phyloP scores from a whole-genome alignment of 1,140 invertebrate species.

The Neodiprion pinetum region DNA sequence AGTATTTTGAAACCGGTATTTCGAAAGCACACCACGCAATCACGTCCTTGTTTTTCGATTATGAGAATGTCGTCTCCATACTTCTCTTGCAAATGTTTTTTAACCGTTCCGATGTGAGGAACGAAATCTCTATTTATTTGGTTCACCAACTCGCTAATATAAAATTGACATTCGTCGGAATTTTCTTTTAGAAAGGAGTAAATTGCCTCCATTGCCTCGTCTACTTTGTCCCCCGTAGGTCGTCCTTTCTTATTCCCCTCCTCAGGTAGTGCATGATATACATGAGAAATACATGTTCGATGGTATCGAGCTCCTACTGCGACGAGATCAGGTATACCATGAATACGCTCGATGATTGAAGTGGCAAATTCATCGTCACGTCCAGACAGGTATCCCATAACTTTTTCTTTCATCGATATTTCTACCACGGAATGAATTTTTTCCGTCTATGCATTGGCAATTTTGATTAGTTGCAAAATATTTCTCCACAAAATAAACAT shows the following conservation, averaged over 20 bases:
- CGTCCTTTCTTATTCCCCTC: background rate
- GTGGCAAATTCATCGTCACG: too few relatives aligned
- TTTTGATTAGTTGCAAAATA: background rate
- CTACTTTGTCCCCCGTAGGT: background rate
- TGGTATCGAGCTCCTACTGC: background rate
- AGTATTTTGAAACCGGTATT: slow-evolving; percentile 24
- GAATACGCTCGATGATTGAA: background rate
- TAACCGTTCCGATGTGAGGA: background rate
- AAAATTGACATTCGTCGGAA: background rate
- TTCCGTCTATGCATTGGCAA: background rate
- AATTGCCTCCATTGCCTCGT: background rate
- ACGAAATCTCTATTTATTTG: background rate
- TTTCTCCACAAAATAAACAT: background rate
- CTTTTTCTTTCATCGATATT: background rate
- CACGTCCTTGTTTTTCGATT: slow-evolving; percentile 1
- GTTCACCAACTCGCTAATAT: background rate
- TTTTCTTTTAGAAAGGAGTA: background rate
- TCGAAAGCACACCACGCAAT: slow-evolving; percentile 24
- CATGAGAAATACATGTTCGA: background rate
- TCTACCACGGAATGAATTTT: background rate
- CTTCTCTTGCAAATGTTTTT: background rate
- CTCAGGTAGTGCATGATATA: background rate
- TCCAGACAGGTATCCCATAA: background rate
- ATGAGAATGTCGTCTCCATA: slow-evolving; percentile 8
- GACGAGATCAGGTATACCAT: background rate